A percentile compares a stretch with the other conserved stretches of the same genome.
Conservation (phyloP, 2,113 vertebrate genomes). For the Daphoenositta chrysoptera region DNA sequence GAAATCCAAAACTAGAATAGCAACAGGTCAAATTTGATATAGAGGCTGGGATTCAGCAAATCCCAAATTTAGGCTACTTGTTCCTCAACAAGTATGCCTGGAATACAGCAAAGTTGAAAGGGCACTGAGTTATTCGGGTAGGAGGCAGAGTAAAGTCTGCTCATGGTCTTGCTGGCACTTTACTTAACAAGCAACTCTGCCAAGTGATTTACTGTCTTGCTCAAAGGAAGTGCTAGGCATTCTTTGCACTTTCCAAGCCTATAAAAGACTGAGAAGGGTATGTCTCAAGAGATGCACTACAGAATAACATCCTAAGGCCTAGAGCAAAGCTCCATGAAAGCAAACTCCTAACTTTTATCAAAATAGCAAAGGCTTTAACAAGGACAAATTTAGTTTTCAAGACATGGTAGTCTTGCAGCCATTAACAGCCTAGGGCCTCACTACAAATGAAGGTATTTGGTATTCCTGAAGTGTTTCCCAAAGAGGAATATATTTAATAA, state of each 20-base stretch:
- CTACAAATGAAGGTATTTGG: not conserved
- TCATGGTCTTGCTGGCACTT: not conserved
- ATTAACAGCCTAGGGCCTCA: not conserved
- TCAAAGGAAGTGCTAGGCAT: conserved; percentile 27
- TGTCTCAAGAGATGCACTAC: not conserved
- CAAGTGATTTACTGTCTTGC: not conserved
- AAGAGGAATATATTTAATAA: not conserved
- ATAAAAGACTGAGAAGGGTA: not conserved
- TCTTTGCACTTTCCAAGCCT: not conserved
- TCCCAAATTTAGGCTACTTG: not conserved
- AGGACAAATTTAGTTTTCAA: not conserved
- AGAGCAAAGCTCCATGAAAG: not conserved
- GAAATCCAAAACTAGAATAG: not conserved
- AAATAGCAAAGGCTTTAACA: not conserved
- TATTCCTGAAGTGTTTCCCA: not conserved
- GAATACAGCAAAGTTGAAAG: not conserved
- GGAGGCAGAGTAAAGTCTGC: not conserved
- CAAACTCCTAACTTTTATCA: not conserved
- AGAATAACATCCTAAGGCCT: not conserved
- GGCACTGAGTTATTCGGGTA: not conserved
- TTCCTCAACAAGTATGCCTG: not conserved
- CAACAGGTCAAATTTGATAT: not conserved
- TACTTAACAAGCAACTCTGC: not conserved
- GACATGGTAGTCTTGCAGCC: not conserved
- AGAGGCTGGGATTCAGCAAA: not conserved